These are phyloP conservation scores for Dasysyrphus tricinctus DNA, from an alignment of 2,888 invertebrate genomes.

Conservation along the genomic window DNA sequence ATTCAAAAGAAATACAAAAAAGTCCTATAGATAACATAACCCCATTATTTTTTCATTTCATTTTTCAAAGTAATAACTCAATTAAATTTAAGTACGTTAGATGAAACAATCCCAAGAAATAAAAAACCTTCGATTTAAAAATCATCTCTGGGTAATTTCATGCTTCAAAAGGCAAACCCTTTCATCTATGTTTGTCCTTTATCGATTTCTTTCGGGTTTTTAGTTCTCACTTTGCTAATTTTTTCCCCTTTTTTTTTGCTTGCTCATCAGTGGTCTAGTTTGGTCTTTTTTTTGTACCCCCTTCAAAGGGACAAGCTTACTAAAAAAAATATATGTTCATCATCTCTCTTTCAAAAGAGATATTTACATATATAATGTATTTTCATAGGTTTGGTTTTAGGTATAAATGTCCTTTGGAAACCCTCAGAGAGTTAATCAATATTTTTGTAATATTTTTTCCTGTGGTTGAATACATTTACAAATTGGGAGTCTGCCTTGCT, in stretches of 20 bases:
- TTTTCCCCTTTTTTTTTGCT: slow-evolving; percentile 10
- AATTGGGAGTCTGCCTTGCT: no score
- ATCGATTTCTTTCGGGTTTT: slow-evolving; percentile 52
- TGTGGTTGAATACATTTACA: no score
- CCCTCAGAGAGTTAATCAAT: no score
- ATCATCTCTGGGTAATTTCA: slow-evolving; percentile 53
- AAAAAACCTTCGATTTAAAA: slow-evolving; percentile 10
- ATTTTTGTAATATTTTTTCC: no score
- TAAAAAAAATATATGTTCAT: slow-evolving; percentile 41
- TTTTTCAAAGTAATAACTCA: slow-evolving; percentile 33
- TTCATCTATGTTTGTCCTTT: slow-evolving; percentile 59
- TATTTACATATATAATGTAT: slow-evolving; percentile 16
- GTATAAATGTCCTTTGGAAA: no score
- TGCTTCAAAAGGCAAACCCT: slow-evolving; percentile 56
- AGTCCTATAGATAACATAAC: not conserved
- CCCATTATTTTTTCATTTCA: not conserved
- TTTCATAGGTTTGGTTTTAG: no score
- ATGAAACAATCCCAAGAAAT: not conserved
- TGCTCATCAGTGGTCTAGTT: slow-evolving; percentile 49
- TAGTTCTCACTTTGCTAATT: not conserved
- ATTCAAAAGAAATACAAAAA: not conserved
- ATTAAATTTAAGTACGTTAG: slow-evolving; percentile 1
- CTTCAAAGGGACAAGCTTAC: slow-evolving; percentile 43
- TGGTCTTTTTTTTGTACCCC: slow-evolving; percentile 17
- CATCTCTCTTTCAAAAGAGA: slow-evolving; percentile 51